A percentile compares a stretch with the other conserved stretches of the same genome.
phyloP scores from a whole-genome alignment of 2,113 vertebrate genomes.

The Scophthalmus maximus region DNA sequence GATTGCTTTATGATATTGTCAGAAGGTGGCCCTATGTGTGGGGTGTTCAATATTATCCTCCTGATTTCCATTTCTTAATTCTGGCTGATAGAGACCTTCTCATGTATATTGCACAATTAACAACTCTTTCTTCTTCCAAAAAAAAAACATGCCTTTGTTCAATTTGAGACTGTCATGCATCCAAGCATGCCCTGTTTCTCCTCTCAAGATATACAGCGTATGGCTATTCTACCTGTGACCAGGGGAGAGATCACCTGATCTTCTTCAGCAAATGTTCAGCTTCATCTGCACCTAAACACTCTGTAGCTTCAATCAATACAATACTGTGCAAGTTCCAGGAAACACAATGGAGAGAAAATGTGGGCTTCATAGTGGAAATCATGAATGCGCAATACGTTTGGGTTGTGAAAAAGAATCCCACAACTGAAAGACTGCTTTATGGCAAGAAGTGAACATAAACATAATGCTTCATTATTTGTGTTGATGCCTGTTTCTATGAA shows the following conservation, averaged over 20 bases:
- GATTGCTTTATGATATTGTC: conserved; percentile 6
- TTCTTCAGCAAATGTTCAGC: conserved; percentile 3
- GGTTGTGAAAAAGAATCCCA: conserved; percentile 19
- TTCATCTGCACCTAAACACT: conserved; percentile 8
- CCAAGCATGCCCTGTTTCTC: conserved; percentile 31
- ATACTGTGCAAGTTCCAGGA: background rate
- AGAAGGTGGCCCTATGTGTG: too few relatives aligned
- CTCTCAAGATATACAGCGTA: background rate
- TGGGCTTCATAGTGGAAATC: background rate
- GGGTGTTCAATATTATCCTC: background rate
- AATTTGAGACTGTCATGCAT: conserved; percentile 13
- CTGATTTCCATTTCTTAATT: background rate
- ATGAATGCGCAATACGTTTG: background rate
- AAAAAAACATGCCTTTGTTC: conserved; percentile 29
- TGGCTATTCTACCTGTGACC: background rate
- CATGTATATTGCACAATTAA: background rate
- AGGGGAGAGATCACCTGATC: background rate
- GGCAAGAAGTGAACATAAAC: conserved; percentile 48
- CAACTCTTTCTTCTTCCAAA: conserved; percentile 10
- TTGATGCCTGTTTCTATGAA: conserved; percentile 16
- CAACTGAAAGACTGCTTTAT: conserved; percentile 41
- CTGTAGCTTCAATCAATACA: conserved; percentile 15
- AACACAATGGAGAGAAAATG: conserved; percentile 21
- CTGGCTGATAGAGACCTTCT: background rate
- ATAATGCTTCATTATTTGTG: conserved; percentile 24